Evolutionary conservation across 2,888 invertebrate genomes (phyloP).

Genomic region (Pollenia amentaria): DNA sequence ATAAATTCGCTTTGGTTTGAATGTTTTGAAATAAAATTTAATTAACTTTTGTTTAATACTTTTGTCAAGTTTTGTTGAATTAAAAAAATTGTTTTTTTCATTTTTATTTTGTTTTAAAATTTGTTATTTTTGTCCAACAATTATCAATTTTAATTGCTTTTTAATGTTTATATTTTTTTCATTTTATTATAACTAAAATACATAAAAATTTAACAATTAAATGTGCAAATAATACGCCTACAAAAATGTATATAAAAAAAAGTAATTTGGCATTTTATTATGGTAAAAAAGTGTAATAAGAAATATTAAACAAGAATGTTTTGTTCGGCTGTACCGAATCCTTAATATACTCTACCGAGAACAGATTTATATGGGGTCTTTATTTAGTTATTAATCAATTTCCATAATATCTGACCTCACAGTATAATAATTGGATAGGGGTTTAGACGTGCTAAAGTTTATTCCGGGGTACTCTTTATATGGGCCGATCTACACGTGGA

Average conservation of each 20-base stretch:
- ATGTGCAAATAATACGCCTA: slow-evolving; percentile 59
- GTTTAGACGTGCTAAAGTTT: too few relatives aligned
- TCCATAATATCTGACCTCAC: too few relatives aligned
- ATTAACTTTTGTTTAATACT: slow-evolving; percentile 37
- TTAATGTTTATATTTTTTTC: slow-evolving; percentile 38
- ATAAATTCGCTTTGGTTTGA: neutral
- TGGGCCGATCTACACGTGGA: too few relatives aligned
- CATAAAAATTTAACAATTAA: slow-evolving; percentile 27
- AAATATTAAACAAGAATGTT: neutral
- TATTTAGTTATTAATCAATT: too few relatives aligned
- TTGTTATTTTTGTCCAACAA: slow-evolving; percentile 28
- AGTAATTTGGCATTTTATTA: slow-evolving; percentile 33
- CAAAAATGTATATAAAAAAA: slow-evolving; percentile 35
- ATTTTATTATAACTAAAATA: slow-evolving; percentile 8
- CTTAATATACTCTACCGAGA: too few relatives aligned
- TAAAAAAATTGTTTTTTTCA: neutral
- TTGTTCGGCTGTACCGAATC: too few relatives aligned
- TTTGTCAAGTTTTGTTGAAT: slow-evolving; percentile 6
- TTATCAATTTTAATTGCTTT: slow-evolving; percentile 55
- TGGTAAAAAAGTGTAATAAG: slow-evolving; percentile 12
- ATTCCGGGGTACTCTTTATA: too few relatives aligned
- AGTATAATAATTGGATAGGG: too few relatives aligned
- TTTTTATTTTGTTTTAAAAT: slow-evolving; percentile 12
- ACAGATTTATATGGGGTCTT: too few relatives aligned
- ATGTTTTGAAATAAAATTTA: slow-evolving; percentile 11